phyloP scores from a whole-genome alignment of 2,113 vertebrate species.

The Ceratotherium simum region DNA sequence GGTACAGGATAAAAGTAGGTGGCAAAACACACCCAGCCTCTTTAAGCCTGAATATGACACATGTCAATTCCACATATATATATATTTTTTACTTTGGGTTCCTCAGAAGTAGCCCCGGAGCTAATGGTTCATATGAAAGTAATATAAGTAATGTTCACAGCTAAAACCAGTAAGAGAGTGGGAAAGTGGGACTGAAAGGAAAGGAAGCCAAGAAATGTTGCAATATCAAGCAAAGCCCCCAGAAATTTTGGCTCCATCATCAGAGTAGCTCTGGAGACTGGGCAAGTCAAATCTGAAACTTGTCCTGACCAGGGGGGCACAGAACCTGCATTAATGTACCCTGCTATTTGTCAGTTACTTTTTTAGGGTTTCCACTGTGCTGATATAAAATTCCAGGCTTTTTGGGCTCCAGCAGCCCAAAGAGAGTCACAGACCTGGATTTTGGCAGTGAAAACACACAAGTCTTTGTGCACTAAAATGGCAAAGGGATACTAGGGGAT shows the following conservation, averaged over 20 bases:
- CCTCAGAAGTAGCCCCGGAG: neutral
- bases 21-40: neutral
- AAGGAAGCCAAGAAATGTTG: neutral
- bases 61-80: neutral
- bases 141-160: neutral
- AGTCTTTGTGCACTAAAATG: neutral
- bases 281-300: neutral
- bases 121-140: neutral
- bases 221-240: neutral
- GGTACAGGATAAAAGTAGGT: neutral
- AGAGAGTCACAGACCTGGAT: neutral
- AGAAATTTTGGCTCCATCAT: neutral
- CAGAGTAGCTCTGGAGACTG: neutral
- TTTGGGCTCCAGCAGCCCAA: neutral
- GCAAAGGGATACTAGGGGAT: neutral
- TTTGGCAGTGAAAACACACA: neutral
- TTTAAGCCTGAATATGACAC: neutral
- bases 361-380: neutral
- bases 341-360: neutral
- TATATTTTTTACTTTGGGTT: neutral
- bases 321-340: neutral
- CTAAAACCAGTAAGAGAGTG: neutral
- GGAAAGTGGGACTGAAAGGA: neutral
- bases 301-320: too few species aligned
- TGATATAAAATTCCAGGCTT: neutral